A percentile compares a stretch with the other conserved stretches of the same genome.
Conservation (phyloP, 1,140 invertebrate genomes). For the Pollicipes pollicipes region DNA sequence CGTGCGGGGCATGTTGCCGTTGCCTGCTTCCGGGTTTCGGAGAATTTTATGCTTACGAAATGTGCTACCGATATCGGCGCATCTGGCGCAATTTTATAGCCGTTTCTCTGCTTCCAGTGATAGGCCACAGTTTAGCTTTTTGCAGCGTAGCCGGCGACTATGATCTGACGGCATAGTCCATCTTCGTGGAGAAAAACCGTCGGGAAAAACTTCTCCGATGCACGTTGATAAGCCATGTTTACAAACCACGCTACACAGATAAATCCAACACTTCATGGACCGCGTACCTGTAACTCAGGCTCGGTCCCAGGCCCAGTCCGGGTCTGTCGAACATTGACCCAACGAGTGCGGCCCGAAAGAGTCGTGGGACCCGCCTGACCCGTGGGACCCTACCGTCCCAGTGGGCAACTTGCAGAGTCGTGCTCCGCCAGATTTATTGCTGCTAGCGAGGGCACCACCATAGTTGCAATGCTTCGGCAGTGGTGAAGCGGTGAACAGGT, state of each 20-base stretch:
- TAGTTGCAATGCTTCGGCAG: too few relatives aligned
- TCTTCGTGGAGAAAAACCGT: not conserved
- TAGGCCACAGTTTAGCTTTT: not conserved
- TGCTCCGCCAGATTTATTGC: too few relatives aligned
- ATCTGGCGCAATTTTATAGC: not conserved
- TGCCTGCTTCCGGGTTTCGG: not conserved
- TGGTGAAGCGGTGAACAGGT: too few relatives aligned
- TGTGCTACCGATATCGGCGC: not conserved
- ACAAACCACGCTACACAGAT: not conserved
- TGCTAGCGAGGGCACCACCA: too few relatives aligned
- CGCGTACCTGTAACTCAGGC: not conserved
- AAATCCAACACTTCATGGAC: not conserved
- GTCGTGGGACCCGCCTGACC: too few relatives aligned
- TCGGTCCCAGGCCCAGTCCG: too few relatives aligned
- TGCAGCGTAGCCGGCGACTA: not conserved
- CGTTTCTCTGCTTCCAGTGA: not conserved
- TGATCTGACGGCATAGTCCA: slow-evolving; percentile 1
- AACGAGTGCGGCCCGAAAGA: too few relatives aligned
- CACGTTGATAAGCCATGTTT: not conserved
- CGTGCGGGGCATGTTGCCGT: too few relatives aligned
- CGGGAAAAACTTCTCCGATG: not conserved
- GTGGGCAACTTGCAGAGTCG: too few relatives aligned
- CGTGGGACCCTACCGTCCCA: too few relatives aligned
- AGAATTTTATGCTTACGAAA: not conserved
- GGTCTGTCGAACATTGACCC: too few relatives aligned